Evolutionary conservation across 2,888 invertebrate genomes (phyloP).

Genomic region (Drosophila buzzatii): DNA sequence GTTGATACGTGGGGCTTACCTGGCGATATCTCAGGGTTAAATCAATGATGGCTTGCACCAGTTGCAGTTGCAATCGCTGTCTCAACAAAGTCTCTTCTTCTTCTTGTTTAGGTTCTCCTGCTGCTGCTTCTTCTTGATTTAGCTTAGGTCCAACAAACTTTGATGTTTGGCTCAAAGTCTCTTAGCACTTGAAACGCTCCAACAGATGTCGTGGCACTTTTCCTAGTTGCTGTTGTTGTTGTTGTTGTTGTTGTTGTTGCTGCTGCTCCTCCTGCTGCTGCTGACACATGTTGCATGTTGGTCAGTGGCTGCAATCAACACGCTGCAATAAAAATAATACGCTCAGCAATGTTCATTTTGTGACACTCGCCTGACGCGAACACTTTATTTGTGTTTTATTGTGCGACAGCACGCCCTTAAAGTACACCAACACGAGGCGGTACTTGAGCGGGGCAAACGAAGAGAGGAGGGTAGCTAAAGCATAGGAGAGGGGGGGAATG

Average conservation of each 20-base stretch:
- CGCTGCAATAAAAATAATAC: slow-evolving; percentile 39
- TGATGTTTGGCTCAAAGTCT: slow-evolving; percentile 38
- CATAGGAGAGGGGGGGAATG: neutral
- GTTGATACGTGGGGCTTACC: slow-evolving; percentile 13
- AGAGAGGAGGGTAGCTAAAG: neutral
- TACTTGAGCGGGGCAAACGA: neutral
- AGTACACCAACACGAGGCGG: neutral
- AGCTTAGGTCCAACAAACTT: slow-evolving; percentile 47
- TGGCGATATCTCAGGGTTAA: neutral
- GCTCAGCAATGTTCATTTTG: slow-evolving; percentile 24
- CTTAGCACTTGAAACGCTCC: slow-evolving; percentile 32
- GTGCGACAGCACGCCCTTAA: slow-evolving; percentile 28
- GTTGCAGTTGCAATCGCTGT: neutral
- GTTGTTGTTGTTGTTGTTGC: neutral
- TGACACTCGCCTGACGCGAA: slow-evolving; percentile 2
- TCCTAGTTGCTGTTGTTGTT: neutral
- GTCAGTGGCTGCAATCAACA: neutral
- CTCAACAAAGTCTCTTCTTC: neutral
- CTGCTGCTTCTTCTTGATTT: neutral
- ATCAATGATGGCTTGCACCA: too few relatives aligned
- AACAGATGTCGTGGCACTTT: slow-evolving; percentile 17
- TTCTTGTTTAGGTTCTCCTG: neutral
- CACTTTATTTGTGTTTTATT: slow-evolving; percentile 50
- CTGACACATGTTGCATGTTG: slow-evolving; percentile 35
- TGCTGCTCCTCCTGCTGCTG: neutral